Evolutionary conservation across 2,113 vertebrate species (phyloP), one percentile per base, ranked within the genome.

Genomic region (Irena cyanogastra): DNA sequence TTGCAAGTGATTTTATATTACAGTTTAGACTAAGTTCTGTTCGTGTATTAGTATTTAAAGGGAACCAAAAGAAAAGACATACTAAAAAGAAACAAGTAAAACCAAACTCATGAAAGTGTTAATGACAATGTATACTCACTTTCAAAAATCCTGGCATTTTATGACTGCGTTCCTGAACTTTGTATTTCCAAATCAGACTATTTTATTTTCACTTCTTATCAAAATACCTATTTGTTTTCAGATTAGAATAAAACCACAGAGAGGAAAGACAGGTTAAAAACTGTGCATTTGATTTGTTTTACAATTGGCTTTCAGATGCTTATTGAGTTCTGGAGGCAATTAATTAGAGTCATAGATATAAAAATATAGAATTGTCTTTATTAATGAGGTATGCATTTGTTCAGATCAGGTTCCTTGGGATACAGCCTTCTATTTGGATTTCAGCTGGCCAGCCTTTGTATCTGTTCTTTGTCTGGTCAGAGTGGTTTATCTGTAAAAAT

Each of bases 341-440:
- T 80, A 35, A 49, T 42, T 57, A 33, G 11, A 72, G 24, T 52
- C 35, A 64, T 7, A 78, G 7, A 37, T 71, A 61, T 52, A 87
- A 68, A 94, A 94, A 92, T 85, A 77, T 10, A 80, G 10, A 85
- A 63, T 10, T 5, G 7, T 87, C 42, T 90, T 90, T 80, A 93
- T 75, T 93, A 54, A 52, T 41, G 53, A 88, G 23, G 76, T 61
- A 63, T 71, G 44, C 37, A 45, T 83, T 78, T 85, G 26, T 87
- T 94, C 66, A 98, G 74, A 87, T 94, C 20, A 91, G 60, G 31
- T 87, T 93, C 83, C 47, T 89, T 11, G 98, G 97, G 49, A 98
- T 80, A 64, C 98, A 98, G 70, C 98, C 98, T 76, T 98, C 97
- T 85, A 98, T 97, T 92, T 98, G 98, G 35, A 98, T 95, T 97